Conservation (phyloP, 2,888 invertebrate species). For the Branchipolynoe longqiensis region DNA sequence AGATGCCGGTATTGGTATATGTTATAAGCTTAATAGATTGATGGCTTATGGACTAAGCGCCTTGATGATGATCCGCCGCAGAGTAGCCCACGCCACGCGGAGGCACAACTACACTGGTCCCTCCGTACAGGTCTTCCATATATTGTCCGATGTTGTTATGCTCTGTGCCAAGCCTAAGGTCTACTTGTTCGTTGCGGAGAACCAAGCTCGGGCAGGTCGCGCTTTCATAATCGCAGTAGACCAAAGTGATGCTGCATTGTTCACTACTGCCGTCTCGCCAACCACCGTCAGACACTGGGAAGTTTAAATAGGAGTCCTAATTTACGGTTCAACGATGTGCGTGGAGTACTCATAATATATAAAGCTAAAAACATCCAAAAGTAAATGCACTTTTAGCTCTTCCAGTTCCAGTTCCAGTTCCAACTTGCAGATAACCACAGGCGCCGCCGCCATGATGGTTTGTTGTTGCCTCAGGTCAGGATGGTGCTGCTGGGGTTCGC, state of each 20-base stretch:
- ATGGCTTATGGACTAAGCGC: too few species aligned
- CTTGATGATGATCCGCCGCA: too few species aligned
- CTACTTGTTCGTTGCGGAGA: too few species aligned
- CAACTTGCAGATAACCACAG: too few species aligned
- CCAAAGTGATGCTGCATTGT: conserved; percentile 23
- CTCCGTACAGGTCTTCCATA: too few species aligned
- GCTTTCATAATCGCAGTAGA: conserved; percentile 19
- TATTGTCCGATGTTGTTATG: too few species aligned
- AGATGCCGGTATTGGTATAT: too few species aligned
- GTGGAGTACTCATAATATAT: conserved; percentile 36
- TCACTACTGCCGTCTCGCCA: neutral
- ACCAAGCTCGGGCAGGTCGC: too few species aligned
- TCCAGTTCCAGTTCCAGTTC: neutral
- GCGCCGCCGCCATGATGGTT: neutral
- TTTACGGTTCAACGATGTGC: conserved; percentile 13
- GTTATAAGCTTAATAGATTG: too few species aligned
- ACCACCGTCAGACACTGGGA: neutral
- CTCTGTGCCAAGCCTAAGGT: too few species aligned
- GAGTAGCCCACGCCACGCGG: too few species aligned
- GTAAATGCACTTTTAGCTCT: conserved; percentile 32
- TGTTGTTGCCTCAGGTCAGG: neutral
- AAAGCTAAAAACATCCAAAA: conserved; percentile 20
- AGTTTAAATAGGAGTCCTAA: neutral
- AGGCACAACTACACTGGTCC: too few species aligned
- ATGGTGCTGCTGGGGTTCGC: neutral